phyloP scores from a whole-genome alignment of 2,888 invertebrate species.

The Dioctria linearis region DNA sequence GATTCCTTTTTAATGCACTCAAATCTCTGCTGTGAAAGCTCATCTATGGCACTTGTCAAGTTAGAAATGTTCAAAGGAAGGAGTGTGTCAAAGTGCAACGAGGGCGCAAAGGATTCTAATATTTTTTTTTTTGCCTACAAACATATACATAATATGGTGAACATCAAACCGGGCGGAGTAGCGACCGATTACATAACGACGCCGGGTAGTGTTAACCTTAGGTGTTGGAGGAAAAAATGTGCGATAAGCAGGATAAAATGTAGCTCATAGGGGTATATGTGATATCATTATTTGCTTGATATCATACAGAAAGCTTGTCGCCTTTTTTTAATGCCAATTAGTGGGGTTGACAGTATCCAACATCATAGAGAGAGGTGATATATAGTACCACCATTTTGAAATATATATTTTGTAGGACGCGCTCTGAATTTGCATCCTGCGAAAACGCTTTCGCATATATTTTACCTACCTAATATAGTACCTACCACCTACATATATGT shows the following conservation, averaged over 20 bases:
- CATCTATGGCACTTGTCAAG: slow-evolving; percentile 44
- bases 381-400: slow-evolving; percentile 11
- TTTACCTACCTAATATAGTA: not conserved
- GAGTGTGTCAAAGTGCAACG: slow-evolving; percentile 45
- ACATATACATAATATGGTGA: not conserved
- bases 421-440: slow-evolving; percentile 13
- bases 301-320: slow-evolving; percentile 71
- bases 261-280: not conserved
- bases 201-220: slow-evolving; percentile 12
- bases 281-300: slow-evolving; percentile 48
- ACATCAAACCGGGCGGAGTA: no score
- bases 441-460: not conserved
- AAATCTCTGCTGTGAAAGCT: slow-evolving; percentile 19
- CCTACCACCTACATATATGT: not conserved
- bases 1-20: slow-evolving; percentile 16
- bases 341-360: slow-evolving; percentile 62
- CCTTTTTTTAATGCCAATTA: slow-evolving; percentile 77
- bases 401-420: not conserved
- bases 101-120: slow-evolving; percentile 7
- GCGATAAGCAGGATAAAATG: slow-evolving; percentile 14
- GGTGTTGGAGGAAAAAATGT: slow-evolving; percentile 29
- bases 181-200: no score
- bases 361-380: slow-evolving; percentile 11
- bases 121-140: slow-evolving; percentile 26
- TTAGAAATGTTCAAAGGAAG: slow-evolving; percentile 22